These are phyloP conservation scores for Pseudotriccus pelzelni DNA, from an alignment of 2,797 vertebrate genomes.

Conservation along the genomic window DNA sequence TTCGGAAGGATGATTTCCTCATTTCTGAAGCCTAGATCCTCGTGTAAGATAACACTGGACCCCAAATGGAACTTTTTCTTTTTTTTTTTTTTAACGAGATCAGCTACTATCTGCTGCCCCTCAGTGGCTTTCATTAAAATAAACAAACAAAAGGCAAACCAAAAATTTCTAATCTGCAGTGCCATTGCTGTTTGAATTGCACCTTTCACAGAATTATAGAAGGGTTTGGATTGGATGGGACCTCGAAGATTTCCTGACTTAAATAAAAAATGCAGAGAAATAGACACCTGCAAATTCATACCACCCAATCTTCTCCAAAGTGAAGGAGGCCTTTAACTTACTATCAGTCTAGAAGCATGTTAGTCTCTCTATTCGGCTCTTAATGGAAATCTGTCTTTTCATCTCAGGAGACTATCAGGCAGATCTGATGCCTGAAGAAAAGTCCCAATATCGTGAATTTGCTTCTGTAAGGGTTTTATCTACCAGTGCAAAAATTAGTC, in stretches of 20 bases:
- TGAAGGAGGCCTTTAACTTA: background rate
- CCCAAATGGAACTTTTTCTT: background rate
- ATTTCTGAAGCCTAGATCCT: background rate
- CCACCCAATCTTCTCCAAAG: background rate
- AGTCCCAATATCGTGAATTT: background rate
- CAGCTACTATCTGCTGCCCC: slow-evolving; percentile 26
- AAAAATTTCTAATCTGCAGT: background rate
- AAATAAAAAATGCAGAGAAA: background rate
- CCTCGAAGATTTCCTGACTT: background rate
- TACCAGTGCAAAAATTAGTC: background rate
- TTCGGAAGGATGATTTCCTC: background rate
- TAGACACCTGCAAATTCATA: background rate
- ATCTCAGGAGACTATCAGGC: slow-evolving; percentile 13
- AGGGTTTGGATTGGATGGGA: background rate
- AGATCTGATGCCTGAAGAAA: slow-evolving; percentile 35
- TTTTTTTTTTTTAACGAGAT: background rate
- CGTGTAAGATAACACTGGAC: background rate
- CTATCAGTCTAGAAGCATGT: background rate
- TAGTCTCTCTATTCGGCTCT: background rate
- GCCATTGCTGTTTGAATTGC: background rate
- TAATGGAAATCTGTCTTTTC: slow-evolving; percentile 54
- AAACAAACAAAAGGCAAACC: background rate
- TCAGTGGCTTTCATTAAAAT: slow-evolving; percentile 19
- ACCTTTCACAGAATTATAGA: background rate
- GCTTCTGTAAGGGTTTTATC: slow-evolving; percentile 15